Base-by-base conservation (phyloP, 2,797 vertebrate species). In the Enteromius trimaculatus region DNA sequence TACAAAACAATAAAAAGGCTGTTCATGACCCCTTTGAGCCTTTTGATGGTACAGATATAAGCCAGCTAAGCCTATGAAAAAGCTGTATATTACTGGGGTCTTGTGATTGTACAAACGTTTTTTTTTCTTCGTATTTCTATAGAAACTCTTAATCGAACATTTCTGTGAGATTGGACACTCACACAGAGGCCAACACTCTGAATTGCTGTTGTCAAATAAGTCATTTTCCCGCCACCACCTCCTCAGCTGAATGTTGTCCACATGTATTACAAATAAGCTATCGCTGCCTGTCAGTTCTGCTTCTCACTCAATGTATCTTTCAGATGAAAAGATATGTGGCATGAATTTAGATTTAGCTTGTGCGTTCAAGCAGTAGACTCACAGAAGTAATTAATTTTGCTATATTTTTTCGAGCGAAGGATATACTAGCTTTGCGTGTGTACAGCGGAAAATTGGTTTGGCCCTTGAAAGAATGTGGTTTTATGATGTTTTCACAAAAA, bases 381-480 rank as follows among this genome's bases (percentile, higher is more conserved):
- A 82, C 53, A 37, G 58, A 47, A 3, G 70, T 82, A 77, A 82
- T 86, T 88, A 80, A 88, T n/a, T 86, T 58, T 39, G 34, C 51
- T 17, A 26, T 23, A 39, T 34, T 82, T 79, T 65, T 39, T 80
- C 29, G 70, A 70, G 55, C 6, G 71, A 69, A 55, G 47, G 64
- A 77, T 71, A 76, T 16, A 34, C 11, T 42, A 17, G 53, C 55
- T 47, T 58, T 77, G 37, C 53, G 37, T n/a, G 68, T 68, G 23
- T 53, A 23, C 66, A 44, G 64, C 17, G 76, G 62, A n/a, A 82
- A 79, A 79, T 62, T 60, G 70, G 53, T 82, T 82, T 84, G 29
- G 51, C 53, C 9, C 65, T 80, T 81, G 62, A 84, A 62, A 34
- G 68, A 65, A 26, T 37, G 6, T 19, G 17, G 58, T 60, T 81